Base-by-base conservation (phyloP, 1,140 invertebrate species). In the Bradynema listronoti region DNA sequence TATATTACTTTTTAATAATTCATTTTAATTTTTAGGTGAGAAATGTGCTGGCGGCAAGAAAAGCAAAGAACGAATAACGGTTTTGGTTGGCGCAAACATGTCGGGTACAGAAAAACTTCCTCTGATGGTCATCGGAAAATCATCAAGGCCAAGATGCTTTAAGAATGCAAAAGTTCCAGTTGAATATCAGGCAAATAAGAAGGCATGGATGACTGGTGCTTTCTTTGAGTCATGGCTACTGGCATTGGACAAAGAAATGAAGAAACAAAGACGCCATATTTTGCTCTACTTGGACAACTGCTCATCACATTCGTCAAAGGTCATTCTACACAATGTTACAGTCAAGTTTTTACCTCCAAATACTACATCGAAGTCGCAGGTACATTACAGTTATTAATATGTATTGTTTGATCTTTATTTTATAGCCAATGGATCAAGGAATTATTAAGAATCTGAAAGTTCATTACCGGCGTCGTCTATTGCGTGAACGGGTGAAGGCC, bases 181-280 rank as follows among this genome's bases (percentile, higher is more conserved):
- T 4, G 34, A 76, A 11, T 82, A 81, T 69, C 50, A 66, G 50
- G 69, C 71, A 2, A 82, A 82, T 62, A 73, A 72, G 41, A 82
- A 77, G 68, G 78, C 81, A 7, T 82, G 81, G 81, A 82, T 82
- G 80, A 82, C 79, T 14, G 49, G 51, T n/a, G 56, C 63, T 27
- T 49, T 75, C n/a, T 80, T 79, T 56, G 63, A 45, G 32, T 54
- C 66, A 27, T 75, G 58, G 72, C 60, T 78, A 42, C 58, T 30
- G 36, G 52, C 47, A 9, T 43, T 57, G 36, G 69, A 70, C 32
- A 45, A 19, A 46, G 58, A 69, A 58, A 68, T 72, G 53, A 33
- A 19, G 41, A 19, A 30, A 32, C 39, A 69, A 50, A 47, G 46
- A 6, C 39, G 58, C 32, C 56, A 63, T 22, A 63, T 66, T 36